Percentiles rank a stretch among this genome's conserved stretches.
phyloP scores from a whole-genome alignment of 2,113 vertebrate genomes.

The Hyla sarda region DNA sequence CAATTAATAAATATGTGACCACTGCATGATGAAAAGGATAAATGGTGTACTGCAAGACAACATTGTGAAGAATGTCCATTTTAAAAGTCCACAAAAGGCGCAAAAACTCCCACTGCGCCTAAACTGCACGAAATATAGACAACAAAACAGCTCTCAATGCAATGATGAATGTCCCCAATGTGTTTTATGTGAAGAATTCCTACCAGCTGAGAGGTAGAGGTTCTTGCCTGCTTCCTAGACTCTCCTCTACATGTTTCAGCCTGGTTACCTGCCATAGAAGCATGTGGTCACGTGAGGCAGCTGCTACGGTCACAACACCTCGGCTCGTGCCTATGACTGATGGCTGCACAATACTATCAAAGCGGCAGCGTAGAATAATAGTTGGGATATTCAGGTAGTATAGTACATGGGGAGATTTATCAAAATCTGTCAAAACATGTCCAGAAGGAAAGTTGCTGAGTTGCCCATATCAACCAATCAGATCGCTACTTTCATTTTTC shows the following conservation, averaged over 20 bases:
- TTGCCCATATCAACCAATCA: no score
- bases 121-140: no score
- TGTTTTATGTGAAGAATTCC: background rate
- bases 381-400: background rate
- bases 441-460: no score
- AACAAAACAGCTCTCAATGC: no score
- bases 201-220: background rate
- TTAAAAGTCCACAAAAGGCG: background rate
- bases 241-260: conserved; percentile 21
- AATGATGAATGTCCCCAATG: no score
- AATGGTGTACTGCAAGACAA: no score
- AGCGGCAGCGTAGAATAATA: background rate
- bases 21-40: no score
- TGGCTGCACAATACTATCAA: background rate
- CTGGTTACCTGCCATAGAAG: conserved; percentile 17
- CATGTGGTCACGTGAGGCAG: conserved; percentile 16
- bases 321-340: background rate
- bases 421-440: no score
- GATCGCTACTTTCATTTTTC: no score
- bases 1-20: no score
- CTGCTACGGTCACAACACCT: conserved; percentile 5
- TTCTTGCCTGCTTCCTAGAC: background rate
- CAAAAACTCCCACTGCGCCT: no score
- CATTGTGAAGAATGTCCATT: background rate
- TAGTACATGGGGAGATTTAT: no score